A percentile compares a stretch with the other conserved stretches of the same genome.
Conservation (phyloP, 2,888 invertebrate genomes). For the Argyra leucocephala region DNA sequence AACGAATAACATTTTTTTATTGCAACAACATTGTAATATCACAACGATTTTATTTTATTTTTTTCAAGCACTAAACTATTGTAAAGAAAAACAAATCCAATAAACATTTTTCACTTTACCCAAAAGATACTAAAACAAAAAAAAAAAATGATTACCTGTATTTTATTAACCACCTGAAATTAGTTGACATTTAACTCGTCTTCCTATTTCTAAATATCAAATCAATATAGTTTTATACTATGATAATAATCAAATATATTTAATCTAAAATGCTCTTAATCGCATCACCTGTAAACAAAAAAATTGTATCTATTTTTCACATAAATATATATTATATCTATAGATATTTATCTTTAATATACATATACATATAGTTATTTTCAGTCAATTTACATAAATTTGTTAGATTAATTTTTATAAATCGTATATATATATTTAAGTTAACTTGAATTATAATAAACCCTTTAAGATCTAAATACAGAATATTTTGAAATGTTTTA, state of each 20-base stretch:
- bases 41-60: background rate
- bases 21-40: background rate
- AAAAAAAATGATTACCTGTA: background rate
- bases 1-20: background rate
- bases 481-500: too few relatives aligned
- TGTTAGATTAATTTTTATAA: too few relatives aligned
- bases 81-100: background rate
- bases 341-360: background rate
- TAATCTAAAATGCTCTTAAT: conserved; percentile 6
- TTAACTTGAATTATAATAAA: too few relatives aligned
- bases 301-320: background rate
- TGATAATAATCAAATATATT: background rate
- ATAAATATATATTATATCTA: too few relatives aligned
- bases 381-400: background rate
- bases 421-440: too few relatives aligned
- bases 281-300: background rate
- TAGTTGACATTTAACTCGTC: background rate
- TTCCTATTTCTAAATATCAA: too few relatives aligned
- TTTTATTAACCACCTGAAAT: background rate
- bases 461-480: too few relatives aligned
- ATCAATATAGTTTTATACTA: too few relatives aligned
- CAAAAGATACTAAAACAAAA: too few relatives aligned
- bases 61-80: too few relatives aligned
- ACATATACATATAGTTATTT: background rate
- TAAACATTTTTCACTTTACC: background rate